Evolutionary conservation across 2,113 vertebrate genomes (phyloP).

Genomic region (Thamnophis sirtalis): DNA sequence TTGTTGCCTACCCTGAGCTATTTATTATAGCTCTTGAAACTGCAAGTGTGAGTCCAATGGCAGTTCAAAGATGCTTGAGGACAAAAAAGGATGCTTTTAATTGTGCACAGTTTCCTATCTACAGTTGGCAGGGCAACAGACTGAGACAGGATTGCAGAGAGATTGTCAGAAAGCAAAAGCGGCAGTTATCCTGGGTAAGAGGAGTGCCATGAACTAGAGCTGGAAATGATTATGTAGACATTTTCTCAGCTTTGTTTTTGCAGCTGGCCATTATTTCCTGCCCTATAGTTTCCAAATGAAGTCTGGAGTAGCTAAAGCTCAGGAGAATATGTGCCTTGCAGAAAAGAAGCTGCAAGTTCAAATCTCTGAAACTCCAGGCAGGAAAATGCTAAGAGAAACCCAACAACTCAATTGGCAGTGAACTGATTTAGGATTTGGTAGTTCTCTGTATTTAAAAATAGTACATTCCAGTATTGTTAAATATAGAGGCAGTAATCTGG

Average conservation of each 20-base stretch:
- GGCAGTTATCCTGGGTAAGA: neutral
- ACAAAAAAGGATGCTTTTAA: neutral
- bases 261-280: conserved; percentile 8
- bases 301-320: neutral
- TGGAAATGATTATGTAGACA: neutral
- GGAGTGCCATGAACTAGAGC: neutral
- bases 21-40: neutral
- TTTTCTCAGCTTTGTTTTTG: neutral
- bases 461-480: neutral
- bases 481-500: neutral
- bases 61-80: neutral
- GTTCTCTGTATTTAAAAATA: neutral
- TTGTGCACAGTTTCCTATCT: neutral
- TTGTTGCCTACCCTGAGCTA: neutral
- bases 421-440: neutral
- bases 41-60: neutral
- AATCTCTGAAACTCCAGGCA: neutral
- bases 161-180: neutral
- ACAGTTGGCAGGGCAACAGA: neutral
- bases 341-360: neutral
- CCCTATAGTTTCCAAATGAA: neutral
- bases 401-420: neutral
- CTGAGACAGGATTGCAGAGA: neutral
- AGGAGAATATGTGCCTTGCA: neutral
- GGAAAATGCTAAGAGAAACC: neutral